Base-by-base conservation (phyloP, 1,140 invertebrate species). In the Gerris buenoi region DNA sequence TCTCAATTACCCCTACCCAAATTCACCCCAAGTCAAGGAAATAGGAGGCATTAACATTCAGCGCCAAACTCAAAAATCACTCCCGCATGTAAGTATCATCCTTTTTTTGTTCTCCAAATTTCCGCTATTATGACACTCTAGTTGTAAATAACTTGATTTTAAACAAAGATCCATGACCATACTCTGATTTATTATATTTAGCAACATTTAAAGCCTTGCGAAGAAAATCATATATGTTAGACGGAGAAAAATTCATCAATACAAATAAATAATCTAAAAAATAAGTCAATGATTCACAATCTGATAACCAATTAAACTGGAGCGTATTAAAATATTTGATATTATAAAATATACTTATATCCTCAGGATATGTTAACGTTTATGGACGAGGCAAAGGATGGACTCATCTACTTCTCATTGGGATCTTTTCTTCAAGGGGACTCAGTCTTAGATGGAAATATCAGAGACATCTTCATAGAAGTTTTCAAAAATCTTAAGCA, bases 351-450 rank as follows among this genome's bases (percentile, higher is more conserved):
- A 18, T 46, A 10, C 25, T 22, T 61, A 10, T 3, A 22, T 61
- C 59, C 25, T 26, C 68, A 84, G 81, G 79, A 81, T 64, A 70
- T 83, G 5, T 74, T 82, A 72, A 73, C 78, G 5, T 84, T 84
- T 70, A 75, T 87, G 28, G 80, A 84, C 67, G 76, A 76, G 28
- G 77, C 82, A 63, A 75, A 71, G 3, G 71, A 83, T 46, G 83
- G 83, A 0, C 79, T 79, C 23, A 81, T 86, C 70, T 83, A 82
- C 69, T 83, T 85, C 70, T 82, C 79, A 65, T 73, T 85, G 64
- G 84, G 84, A 23, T 83, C 82, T 33, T 82, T 84, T 74, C 76
- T 88, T 26, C 83, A 82, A 64, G 81, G 83, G 66, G 81, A 83
- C 25, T 79, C 81, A 0, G 61, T 67, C 27, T 79, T 89, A 71